Base-by-base conservation (phyloP, 2,888 invertebrate species). In the Drosophila acutilabella region DNA sequence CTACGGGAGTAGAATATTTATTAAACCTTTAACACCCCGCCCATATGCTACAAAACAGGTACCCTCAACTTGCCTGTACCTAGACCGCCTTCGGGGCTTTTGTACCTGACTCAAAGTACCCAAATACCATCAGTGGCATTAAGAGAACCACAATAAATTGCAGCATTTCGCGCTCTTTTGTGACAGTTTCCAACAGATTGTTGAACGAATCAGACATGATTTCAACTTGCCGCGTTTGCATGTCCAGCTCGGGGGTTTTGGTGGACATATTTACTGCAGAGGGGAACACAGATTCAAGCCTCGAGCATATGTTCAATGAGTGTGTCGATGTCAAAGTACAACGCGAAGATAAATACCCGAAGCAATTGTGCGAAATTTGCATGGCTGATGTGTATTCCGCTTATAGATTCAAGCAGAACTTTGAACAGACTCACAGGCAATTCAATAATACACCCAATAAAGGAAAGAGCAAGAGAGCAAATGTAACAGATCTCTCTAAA, bases 221-320 rank as follows among this genome's bases (percentile, higher is more conserved):
- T 16, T 7, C 5, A 4, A n/a, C 44, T 23, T 60, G 53, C 5
- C 53, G 53, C 45, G 23, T 45, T 45, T 60, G 60, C 54, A 36
- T 45, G 44, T 11, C 56, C 20, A 45, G 44, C 10, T 11, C 44
- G n/a, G 23, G 5, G 4, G 10, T 10, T n/a, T 16, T 44, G 2
- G 7, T n/a, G 13, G 23, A 53, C 3, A 44, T 44, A 36, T 36
- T 44, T 4, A 13, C 10, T 4, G 13, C 1, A 2, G 10, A 7
- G 6, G 7, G 13, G 0, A 41, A 52, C 7, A 8, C 16, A 10
- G 5, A 10, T 10, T 14, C 33, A 13, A 60, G 33, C 5, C 10
- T 47, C 6, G 62, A 30, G 2, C 30, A 42, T 3, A 42, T 50
- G 30, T 18, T 51, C n/a, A 59, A 33, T 4, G 33, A 36, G 14